These are phyloP conservation scores for Lycodopsis pacificus DNA, from an alignment of 2,797 vertebrate genomes.

Conservation along the genomic window DNA sequence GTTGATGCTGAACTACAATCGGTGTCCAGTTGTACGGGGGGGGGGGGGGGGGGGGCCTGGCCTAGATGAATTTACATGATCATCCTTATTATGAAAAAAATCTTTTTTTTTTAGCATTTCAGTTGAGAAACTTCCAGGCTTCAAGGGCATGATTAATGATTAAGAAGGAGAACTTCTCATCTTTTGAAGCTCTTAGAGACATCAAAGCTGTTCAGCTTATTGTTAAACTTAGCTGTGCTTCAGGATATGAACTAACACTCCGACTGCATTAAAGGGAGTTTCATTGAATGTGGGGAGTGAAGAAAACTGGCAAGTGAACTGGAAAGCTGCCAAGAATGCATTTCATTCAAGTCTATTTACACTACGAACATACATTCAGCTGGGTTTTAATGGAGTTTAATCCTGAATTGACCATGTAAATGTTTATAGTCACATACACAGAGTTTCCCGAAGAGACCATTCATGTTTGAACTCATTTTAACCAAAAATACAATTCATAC, in stretches of 20 bases:
- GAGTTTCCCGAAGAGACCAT: conserved; percentile 19
- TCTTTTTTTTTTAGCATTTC: conserved; percentile 46
- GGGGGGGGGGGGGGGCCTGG: conserved; percentile 32
- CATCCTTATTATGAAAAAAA: conserved; percentile 55
- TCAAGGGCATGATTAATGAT: conserved; percentile 80
- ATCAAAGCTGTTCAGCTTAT: conserved; percentile 72
- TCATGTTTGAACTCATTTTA: conserved; percentile 24
- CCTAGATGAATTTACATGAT: conserved; percentile 65
- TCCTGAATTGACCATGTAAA: conserved; percentile 32
- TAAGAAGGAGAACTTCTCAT: conserved; percentile 69
- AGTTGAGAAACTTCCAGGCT: conserved; percentile 63
- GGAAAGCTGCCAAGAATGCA: conserved; percentile 35
- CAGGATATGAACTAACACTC: conserved; percentile 54
- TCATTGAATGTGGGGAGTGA: conserved; percentile 15
- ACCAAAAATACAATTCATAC: conserved; percentile 36
- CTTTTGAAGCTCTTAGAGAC: conserved; percentile 67
- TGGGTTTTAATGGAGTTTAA: conserved; percentile 44
- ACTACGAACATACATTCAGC: conserved; percentile 37
- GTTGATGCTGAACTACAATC: conserved; percentile 53
- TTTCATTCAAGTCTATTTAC: conserved; percentile 47
- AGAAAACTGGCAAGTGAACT: conserved; percentile 30
- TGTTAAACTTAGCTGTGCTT: conserved; percentile 66
- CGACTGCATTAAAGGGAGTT: conserved; percentile 30
- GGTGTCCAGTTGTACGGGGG: conserved; percentile 31
- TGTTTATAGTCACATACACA: conserved; percentile 43